A percentile compares a stretch with the other conserved stretches of the same genome.
These are phyloP conservation scores for Chrysaora quinquecirrha DNA, from an alignment of 30 jellyfish, hydroid and myxozoan species.

Conservation along the genomic window DNA sequence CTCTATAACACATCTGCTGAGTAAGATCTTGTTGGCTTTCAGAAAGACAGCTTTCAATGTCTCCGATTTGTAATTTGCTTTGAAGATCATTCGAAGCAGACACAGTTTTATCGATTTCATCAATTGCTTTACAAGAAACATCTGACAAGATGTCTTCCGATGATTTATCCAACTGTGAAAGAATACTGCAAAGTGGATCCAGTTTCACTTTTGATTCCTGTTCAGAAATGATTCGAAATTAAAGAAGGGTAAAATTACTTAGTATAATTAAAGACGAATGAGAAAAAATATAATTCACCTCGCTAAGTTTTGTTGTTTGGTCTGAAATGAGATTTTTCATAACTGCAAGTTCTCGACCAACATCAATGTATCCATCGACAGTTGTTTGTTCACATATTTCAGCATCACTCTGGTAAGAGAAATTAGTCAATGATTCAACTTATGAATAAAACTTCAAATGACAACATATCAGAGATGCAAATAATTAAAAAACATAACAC, in stretches of 20 bases:
- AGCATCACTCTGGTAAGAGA: constrained; percentile 67
- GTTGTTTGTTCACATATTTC: constrained; percentile 25
- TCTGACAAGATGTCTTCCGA: neutral
- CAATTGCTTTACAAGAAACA: neutral
- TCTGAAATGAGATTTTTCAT: constrained; percentile 56
- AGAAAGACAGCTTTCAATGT: no score
- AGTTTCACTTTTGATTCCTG: neutral
- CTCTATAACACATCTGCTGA: constrained; percentile 27
- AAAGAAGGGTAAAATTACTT: no score
- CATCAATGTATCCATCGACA: constrained; percentile 69
- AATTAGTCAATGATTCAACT: no score
- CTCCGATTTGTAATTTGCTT: neutral
- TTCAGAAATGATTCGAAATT: neutral
- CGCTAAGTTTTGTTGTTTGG: constrained; percentile 38
- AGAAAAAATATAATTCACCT: no score
- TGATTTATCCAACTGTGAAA: neutral
- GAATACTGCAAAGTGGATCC: neutral
- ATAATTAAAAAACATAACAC: no score
- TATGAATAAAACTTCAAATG: no score
- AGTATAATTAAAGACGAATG: no score
- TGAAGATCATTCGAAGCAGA: neutral
- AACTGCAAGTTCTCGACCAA: constrained; percentile 74
- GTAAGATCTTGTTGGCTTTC: neutral
- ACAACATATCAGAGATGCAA: no score
- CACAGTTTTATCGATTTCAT: neutral